These are phyloP conservation scores for Stenodera caucasica DNA, from an alignment of 2,888 invertebrate species.

Conservation along the genomic window DNA sequence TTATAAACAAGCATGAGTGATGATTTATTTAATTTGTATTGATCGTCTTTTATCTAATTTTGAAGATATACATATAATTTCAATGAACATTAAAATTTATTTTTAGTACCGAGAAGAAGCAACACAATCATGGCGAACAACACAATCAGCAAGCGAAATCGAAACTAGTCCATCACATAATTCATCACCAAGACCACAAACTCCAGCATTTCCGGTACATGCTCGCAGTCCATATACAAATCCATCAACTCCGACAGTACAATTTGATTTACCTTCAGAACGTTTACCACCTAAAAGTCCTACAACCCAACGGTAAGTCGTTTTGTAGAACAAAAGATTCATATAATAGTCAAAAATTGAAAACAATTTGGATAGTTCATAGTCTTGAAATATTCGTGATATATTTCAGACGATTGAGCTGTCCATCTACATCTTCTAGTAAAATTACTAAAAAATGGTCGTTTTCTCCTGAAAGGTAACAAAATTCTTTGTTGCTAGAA, in stretches of 20 bases:
- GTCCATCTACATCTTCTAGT: constrained; percentile 46
- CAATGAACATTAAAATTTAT: background rate
- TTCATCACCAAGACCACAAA: constrained; percentile 69
- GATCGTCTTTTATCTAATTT: too few relatives aligned
- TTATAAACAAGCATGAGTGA: background rate
- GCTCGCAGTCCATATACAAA: constrained; percentile 86
- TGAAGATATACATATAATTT: too few relatives aligned
- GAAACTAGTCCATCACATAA: constrained; percentile 60
- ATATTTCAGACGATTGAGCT: constrained; percentile 56
- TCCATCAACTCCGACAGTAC: constrained; percentile 67
- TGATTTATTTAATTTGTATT: background rate
- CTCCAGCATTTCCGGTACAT: constrained; percentile 91
- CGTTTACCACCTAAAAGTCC: constrained; percentile 82
- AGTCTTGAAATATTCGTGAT: constrained; percentile 20
- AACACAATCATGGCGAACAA: constrained; percentile 63
- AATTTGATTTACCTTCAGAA: constrained; percentile 57
- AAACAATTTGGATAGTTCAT: constrained; percentile 6
- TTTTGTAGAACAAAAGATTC: background rate
- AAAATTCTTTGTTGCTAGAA: constrained; percentile 31
- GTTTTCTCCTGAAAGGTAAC: constrained; percentile 54
- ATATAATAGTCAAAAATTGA: too few relatives aligned
- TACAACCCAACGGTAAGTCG: constrained; percentile 66
- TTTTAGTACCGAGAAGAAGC: constrained; percentile 63
- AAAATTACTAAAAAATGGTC: constrained; percentile 52
- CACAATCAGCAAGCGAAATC: constrained; percentile 60